Evolutionary conservation across 2,888 invertebrate species (phyloP), one percentile per base, ranked within the genome.

Genomic region (Lepidonotus clava): DNA sequence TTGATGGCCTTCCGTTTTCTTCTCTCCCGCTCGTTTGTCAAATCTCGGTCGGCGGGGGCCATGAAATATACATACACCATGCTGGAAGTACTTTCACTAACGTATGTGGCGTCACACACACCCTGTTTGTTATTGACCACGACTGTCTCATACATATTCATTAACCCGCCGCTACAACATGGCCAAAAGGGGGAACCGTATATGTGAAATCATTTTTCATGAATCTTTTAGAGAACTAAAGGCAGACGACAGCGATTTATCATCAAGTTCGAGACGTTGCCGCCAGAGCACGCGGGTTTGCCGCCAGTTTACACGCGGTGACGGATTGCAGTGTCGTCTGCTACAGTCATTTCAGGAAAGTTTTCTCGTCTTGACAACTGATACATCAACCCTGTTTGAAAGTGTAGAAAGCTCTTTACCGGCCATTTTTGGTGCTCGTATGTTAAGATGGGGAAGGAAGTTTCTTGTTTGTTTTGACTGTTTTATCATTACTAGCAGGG

Each of bases 121-220:
- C 28, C 61, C 28, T 61, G 61, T 14, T 32, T 61, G n/a, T 24
- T 61, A 61, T 61, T 61, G 61, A 61, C 61, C 61, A 61, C 28
- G 28, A 1, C 61, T 24, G 28, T 32, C 61, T 61, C 61, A 61
- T 61, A 61, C 61, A 61, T 61, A 61, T 61, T 61, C 61, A 61
- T 61, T 6, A 61, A 24, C n/a, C 28, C 61, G 2, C 11, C 61
- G 28, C 61, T 28, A 32, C 24, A 28, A 61, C 61, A 61, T 61
- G 28, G 61, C 61, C 61, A 61, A 61, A 61, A 8, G 28, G 28
- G 28, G 24, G 61, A 61, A 28, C 61, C 8, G 61, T 61, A 61
- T 61, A 61, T 61, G 61, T 61, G 61, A 61, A 61, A 61, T 61
- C 61, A 61, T 61, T 61, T 61, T 61, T 61, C 61, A 61, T 61